phyloP scores from a whole-genome alignment of 2,113 vertebrate genomes.

The Clupea harengus region DNA sequence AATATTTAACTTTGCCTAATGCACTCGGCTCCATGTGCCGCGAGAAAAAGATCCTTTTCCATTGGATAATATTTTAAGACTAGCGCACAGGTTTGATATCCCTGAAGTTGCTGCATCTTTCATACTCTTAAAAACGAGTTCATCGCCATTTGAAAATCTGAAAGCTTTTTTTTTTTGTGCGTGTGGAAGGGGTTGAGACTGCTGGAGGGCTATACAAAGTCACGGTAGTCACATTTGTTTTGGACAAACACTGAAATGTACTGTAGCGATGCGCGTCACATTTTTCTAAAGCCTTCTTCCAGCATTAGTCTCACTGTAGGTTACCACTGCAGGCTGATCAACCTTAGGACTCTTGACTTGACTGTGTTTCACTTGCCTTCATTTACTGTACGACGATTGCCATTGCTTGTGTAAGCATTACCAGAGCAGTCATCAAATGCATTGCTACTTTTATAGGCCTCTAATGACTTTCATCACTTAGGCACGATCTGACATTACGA shows the following conservation, averaged over 20 bases:
- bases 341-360: too few species aligned
- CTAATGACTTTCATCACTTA: too few species aligned
- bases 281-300: neutral
- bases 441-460: neutral
- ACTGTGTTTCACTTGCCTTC: too few species aligned
- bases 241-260: neutral
- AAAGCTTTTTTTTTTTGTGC: neutral
- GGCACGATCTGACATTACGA: neutral
- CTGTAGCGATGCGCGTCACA: neutral
- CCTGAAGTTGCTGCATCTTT: constrained; percentile 23
- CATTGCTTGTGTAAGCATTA: neutral
- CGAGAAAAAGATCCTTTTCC: neutral
- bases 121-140: constrained; percentile 20
- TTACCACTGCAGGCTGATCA: too few species aligned
- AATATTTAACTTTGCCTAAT: constrained; percentile 17
- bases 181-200: neutral
- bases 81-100: neutral
- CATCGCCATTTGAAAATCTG: neutral
- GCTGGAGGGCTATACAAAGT: neutral
- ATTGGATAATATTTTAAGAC: neutral
- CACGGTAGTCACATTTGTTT: neutral
- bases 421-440: neutral
- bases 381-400: neutral
- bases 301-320: neutral
- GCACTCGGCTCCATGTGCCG: neutral